These are phyloP conservation scores for Erythrocercus mccallii DNA, from an alignment of 2,113 vertebrate genomes.

Conservation along the genomic window DNA sequence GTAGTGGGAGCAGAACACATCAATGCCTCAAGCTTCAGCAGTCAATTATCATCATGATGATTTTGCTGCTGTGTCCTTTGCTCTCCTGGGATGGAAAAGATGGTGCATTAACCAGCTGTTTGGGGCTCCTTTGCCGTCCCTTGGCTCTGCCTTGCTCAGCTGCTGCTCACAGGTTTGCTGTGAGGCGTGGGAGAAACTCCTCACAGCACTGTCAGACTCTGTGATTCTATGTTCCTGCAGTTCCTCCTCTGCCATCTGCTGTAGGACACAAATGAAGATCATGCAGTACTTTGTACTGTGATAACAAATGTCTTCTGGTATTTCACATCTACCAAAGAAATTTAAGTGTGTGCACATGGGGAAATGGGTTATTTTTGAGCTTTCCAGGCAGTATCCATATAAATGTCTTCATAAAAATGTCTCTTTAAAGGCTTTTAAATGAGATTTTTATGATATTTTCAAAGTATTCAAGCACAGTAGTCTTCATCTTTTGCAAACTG, in stretches of 20 bases:
- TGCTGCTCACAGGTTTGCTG: background rate
- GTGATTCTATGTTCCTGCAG: background rate
- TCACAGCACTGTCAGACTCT: rapidly evolving
- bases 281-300: background rate
- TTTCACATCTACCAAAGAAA: background rate
- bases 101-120: background rate
- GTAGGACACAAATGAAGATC: background rate
- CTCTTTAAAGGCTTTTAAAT: background rate
- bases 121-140: background rate
- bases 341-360: background rate
- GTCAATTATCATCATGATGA: background rate
- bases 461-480: background rate
- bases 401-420: background rate
- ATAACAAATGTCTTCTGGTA: background rate
- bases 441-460: background rate
- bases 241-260: background rate
- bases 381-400: background rate
- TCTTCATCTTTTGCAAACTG: background rate
- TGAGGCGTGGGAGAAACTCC: background rate
- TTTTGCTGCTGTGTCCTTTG: background rate
- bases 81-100: background rate
- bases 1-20: rapidly evolving
- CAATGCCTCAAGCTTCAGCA: background rate
- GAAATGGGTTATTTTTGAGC: background rate
- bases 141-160: background rate